Percentiles rank a stretch among this genome's conserved stretches.
These are phyloP conservation scores for Melanerpes formicivorus DNA, from an alignment of 2,113 vertebrate genomes.

Conservation along the genomic window DNA sequence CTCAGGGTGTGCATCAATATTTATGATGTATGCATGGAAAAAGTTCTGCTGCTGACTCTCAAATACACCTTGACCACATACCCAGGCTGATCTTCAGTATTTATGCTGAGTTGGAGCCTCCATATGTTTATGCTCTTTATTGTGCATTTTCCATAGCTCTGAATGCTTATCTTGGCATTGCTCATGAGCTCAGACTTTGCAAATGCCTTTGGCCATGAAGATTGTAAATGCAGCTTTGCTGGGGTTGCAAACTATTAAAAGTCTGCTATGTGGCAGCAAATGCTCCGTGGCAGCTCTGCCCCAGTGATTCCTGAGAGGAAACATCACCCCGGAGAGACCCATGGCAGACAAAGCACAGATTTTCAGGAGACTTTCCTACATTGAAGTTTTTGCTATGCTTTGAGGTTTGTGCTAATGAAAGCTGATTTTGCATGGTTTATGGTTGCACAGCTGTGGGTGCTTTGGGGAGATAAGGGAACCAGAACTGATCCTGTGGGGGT, in stretches of 20 bases:
- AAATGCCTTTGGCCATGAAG: not conserved
- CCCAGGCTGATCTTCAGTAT: not conserved
- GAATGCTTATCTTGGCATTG: not conserved
- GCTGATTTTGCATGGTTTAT: not conserved
- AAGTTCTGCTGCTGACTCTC: not conserved
- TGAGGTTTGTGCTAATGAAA: not conserved
- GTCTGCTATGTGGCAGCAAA: not conserved
- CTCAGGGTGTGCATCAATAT: not conserved
- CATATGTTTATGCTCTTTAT: not conserved
- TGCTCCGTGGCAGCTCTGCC: not conserved
- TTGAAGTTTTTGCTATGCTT: not conserved
- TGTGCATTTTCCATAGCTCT: not conserved
- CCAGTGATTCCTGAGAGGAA: not conserved
- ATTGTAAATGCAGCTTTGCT: not conserved
- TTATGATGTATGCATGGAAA: not conserved
- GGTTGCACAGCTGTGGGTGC: not conserved
- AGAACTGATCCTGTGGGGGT: not conserved
- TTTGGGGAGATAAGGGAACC: not conserved
- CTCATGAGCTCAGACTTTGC: not conserved
- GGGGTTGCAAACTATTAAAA: not conserved
- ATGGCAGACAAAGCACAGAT: not conserved
- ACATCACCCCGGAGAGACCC: not conserved
- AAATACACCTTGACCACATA: not conserved
- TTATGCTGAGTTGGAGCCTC: constrained; percentile 6
- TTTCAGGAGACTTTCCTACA: not conserved